phyloP scores from a whole-genome alignment of 2,113 vertebrate genomes.

The Takifugu bimaculatus region DNA sequence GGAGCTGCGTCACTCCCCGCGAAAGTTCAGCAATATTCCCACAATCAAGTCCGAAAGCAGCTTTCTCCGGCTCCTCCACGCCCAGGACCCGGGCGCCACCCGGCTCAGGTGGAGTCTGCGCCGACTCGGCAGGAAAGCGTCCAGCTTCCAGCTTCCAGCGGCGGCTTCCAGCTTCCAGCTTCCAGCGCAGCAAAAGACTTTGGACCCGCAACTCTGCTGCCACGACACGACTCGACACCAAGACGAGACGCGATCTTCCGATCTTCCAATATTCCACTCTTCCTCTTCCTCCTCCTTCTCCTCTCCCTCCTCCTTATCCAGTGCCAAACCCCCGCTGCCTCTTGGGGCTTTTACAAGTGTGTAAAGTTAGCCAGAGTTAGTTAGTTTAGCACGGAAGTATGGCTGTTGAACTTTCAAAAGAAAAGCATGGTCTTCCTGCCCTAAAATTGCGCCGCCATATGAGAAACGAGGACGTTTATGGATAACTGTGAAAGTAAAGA shows the following conservation, averaged over 20 bases:
- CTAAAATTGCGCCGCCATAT: not conserved
- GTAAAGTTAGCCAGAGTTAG: not conserved
- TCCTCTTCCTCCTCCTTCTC: conserved; percentile 27
- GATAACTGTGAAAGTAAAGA: too few relatives aligned
- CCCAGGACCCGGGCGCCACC: conserved; percentile 21
- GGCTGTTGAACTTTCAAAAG: not conserved
- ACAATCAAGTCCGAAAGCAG: not conserved
- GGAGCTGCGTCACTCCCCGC: not conserved
- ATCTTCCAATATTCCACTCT: conserved; percentile 7
- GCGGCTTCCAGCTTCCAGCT: too few relatives aligned
- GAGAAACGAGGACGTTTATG: not conserved
- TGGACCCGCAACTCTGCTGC: conserved; percentile 3
- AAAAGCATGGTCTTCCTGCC: conserved; percentile 3
- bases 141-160: too few relatives aligned
- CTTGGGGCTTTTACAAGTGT: not conserved
- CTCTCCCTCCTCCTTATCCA: conserved; percentile 5
- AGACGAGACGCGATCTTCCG: conserved; percentile 15
- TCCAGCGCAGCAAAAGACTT: too few relatives aligned
- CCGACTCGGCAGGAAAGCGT: too few relatives aligned
- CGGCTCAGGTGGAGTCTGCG: conserved; percentile 31
- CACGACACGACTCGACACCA: conserved; percentile 12
- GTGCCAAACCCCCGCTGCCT: conserved; percentile 16
- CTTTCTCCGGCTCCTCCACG: conserved; percentile 6
- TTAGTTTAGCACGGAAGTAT: fast-evolving
- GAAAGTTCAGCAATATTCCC: conserved; percentile 40